phyloP scores from a whole-genome alignment of 2,888 invertebrate genomes.

The Sphecodes monilicornis region DNA sequence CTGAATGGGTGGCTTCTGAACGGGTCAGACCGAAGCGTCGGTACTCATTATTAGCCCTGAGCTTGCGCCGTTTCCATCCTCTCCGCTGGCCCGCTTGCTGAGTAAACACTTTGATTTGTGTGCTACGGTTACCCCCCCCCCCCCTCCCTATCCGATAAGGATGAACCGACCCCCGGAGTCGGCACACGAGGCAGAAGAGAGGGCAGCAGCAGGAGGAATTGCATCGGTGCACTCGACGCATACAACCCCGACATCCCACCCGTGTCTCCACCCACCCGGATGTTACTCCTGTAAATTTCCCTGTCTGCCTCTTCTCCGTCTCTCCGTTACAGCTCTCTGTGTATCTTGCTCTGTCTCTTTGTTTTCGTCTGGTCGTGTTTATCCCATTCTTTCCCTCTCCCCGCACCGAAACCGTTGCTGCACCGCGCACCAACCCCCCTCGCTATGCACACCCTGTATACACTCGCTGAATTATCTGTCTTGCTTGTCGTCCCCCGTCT shows the following conservation, averaged over 20 bases:
- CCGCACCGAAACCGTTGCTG: background rate
- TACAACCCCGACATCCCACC: constrained; percentile 43
- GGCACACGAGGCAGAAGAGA: constrained; percentile 29
- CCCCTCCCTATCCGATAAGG: constrained; percentile 74
- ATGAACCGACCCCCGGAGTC: constrained; percentile 72
- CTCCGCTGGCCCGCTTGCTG: constrained; percentile 59
- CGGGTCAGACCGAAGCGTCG: constrained; percentile 60
- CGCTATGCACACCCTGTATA: constrained; percentile 16
- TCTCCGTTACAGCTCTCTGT: constrained; percentile 20
- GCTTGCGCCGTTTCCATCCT: constrained; percentile 65
- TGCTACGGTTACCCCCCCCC: constrained; percentile 74
- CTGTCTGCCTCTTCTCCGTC: background rate
- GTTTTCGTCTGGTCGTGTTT: constrained; percentile 40
- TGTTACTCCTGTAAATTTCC: constrained; percentile 25
- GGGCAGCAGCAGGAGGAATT: constrained; percentile 23
- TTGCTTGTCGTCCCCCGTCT: background rate
- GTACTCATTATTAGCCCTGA: constrained; percentile 79
- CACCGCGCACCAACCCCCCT: background rate
- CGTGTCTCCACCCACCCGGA: constrained; percentile 4
- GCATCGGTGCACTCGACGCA: constrained; percentile 73
- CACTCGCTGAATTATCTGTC: constrained; percentile 10
- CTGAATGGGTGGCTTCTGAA: constrained; percentile 56
- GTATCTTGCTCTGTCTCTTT: constrained; percentile 35
- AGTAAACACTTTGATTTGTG: constrained; percentile 82
- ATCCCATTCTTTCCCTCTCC: constrained; percentile 38